Percentiles rank a stretch among this genome's conserved stretches.
Conservation (phyloP, 2,113 vertebrate species). For the Barbus barbus region DNA sequence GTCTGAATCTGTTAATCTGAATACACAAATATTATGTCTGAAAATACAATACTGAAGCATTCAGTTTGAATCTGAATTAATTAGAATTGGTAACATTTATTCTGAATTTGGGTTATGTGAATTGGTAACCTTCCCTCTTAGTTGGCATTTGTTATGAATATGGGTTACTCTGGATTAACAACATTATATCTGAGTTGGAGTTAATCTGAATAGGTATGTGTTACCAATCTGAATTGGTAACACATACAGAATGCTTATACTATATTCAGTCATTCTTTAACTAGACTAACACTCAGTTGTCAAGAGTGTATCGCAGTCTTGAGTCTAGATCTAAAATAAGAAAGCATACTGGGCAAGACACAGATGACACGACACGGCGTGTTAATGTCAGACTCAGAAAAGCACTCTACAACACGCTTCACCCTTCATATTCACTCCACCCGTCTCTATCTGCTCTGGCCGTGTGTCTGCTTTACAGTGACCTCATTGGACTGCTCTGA, state of each 20-base stretch:
- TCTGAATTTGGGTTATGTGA: no score
- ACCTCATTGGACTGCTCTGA: slow-evolving; percentile 60
- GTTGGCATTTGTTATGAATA: not conserved
- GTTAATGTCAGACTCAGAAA: slow-evolving; percentile 37
- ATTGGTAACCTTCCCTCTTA: no score
- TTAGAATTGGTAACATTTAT: not conserved
- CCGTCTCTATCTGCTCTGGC: slow-evolving; percentile 15
- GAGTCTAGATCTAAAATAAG: not conserved
- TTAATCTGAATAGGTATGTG: no score
- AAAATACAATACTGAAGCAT: no score
- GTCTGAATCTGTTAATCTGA: no score
- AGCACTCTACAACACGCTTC: not conserved
- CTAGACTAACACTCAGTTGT: not conserved
- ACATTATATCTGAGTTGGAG: not conserved
- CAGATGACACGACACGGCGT: no score
- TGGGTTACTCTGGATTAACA: not conserved
- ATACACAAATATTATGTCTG: no score
- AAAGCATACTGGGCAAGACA: not conserved
- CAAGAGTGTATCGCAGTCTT: not conserved
- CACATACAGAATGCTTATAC: not conserved
- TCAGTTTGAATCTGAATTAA: no score
- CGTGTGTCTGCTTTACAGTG: slow-evolving; percentile 48
- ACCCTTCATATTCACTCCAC: not conserved
- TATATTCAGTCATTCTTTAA: not conserved
- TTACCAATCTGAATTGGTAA: not conserved